Base-by-base conservation (phyloP, 2,888 invertebrate genomes). In the Lepidochrysops patricia region DNA sequence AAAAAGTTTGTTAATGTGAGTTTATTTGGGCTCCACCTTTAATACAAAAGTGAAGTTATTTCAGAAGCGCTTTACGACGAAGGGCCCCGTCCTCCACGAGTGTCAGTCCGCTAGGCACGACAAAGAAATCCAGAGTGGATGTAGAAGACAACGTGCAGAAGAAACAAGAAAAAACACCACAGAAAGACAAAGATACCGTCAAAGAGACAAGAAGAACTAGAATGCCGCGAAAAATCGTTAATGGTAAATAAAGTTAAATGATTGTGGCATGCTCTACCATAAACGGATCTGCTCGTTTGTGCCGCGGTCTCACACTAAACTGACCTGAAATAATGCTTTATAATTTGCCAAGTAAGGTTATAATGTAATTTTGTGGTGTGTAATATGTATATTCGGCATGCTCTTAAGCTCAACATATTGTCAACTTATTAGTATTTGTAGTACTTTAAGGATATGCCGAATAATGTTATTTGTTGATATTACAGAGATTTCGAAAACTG, bases 101-200 rank as follows among this genome's bases (percentile, higher is more conserved):
- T 19, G 27, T 7, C 12, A 15, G 48, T 6, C 57, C 15, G 2
- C 69, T 63, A 23, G 9, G 12, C 52, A 67, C 68, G 0, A 57
- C 61, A 1, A 68, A 70, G 29, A 69, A 61, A 25, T 9, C 34
- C 50, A 69, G 66, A 57, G 12, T 58, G 0, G 52, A 61, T 6
- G 6, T 13, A 50, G 7, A 26, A n/a, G 50, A 50, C 12, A 49
- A 25, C 2, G 6, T 26, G n/a, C 50, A 13, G 26, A 26, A 50
- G 7, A 50, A 13, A 50, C 50, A 50, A 7, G 25, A 13, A 4
- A 15, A 37, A 1, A 50, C 26, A 13, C n/a, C 26, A 50, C 4
- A 13, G 13, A 43, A 19, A 19, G 43, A 43, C 4, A 12, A 9
- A 9, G 19, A 43, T 7, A 9, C 19, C 15, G 7, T 12, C 9